Base-by-base conservation (phyloP, 2,113 vertebrate genomes). In the Podarcis cretensis region DNA sequence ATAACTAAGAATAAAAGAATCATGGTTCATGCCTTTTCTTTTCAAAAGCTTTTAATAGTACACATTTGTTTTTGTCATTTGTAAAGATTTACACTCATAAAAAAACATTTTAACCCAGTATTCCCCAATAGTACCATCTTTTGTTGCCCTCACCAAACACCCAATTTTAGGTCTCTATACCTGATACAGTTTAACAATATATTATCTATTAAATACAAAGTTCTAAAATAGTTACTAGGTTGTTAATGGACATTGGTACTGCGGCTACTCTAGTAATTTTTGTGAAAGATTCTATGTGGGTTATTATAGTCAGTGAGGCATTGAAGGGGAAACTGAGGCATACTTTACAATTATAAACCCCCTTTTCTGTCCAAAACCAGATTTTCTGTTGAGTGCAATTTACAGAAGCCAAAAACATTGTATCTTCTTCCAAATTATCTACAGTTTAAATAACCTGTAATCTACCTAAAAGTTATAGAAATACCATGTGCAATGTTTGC, bases 131-230 rank as follows among this genome's bases (percentile, higher is more conserved):
- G 87, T 87, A 92, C 92, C 94, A 94, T 91, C 92, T 95, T 92
- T 91, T 94, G 92, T 91, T 92, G 92, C 95, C 95, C 92, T 68
- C 86, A 91, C 93, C 88, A 93, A 89, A 94, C 84, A 94, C 89
- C 92, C 94, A 1, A 76, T 0, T 89, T 95, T 93, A 92, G 94
- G 92, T 93, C 93, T 92, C 85, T 89, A 84, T 92, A 93, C 92
- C 95, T 93, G 93, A 88, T 96, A 95, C 92, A 94, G 93, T 93
- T 91, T 94, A 95, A 95, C 94, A 95, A 94, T 95, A 94, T 91
- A 95, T 94, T 95, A 93, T 77, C 94, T 95, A 94, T 95, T 95
- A 96, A 95, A 96, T 96, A 96, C 95, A 96, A 96, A 96, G 92
- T 90, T 95, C 92, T 95, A 91, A 94, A 91, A 92, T 94, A 96